phyloP scores from a whole-genome alignment of 2,113 vertebrate genomes.

The western clawed frog (Xenopus tropicalis) region UCB_Xtro_10.0 CM004447.2:817001-817500 shows the following conservation, averaged over 20 bases:
- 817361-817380: not conserved
- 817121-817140: not conserved
- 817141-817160: not conserved
- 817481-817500: not conserved
- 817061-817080: not conserved
- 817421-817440: too few relatives aligned
- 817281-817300: not conserved
- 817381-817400: too few relatives aligned
- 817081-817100: not conserved
- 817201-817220: not conserved
- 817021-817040: not conserved
- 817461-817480: not conserved
- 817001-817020: not conserved
- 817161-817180: not conserved
- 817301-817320: not conserved
- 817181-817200: not conserved
- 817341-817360: not conserved
- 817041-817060: too few relatives aligned
- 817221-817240: too few relatives aligned
- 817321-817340: not conserved
- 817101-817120: not conserved
- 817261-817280: not conserved
- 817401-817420: not conserved
- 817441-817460: not conserved
- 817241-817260: not conserved